Conservation (phyloP, 30 jellyfish, hydroid and myxozoan genomes). For the Hydra vulgaris region DNA sequence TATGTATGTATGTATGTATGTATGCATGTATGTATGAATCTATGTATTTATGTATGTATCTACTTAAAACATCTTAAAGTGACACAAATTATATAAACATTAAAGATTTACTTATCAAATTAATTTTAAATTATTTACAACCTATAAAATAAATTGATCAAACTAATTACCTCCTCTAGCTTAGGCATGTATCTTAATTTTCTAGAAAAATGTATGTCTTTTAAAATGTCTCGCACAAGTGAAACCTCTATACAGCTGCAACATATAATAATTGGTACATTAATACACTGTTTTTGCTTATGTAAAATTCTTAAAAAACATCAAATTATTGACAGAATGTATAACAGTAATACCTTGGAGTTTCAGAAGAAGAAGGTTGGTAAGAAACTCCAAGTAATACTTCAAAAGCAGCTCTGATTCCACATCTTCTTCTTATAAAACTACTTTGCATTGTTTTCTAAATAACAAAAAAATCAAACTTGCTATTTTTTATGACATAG, state of each 20-base stretch:
- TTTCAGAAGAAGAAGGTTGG: constrained; percentile 43
- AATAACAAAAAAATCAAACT: neutral
- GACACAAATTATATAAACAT: no score
- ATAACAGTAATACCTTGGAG: constrained; percentile 52
- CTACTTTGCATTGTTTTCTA: constrained; percentile 86
- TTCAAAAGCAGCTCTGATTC: constrained; percentile 95
- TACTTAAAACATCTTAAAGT: no score
- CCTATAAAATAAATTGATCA: no score
- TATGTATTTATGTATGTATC: no score
- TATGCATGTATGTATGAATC: no score
- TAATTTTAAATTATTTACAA: no score
- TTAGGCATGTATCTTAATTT: constrained; percentile 62
- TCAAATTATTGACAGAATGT: no score
- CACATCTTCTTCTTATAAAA: constrained; percentile 70
- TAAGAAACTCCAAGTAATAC: constrained; percentile 45
- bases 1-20: no score
- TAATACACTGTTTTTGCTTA: neutral
- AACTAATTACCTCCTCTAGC: constrained; percentile 47
- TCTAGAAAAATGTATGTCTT: constrained; percentile 42
- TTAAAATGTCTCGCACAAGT: constrained; percentile 32
- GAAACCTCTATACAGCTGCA: constrained; percentile 43
- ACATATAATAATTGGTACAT: no score
- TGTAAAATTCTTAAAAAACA: neutral
- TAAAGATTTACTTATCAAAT: no score
- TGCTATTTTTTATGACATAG: neutral